Evolutionary conservation across 35 echinoderm and acorn worm genomes (phyloP), one percentile per base, ranked within the genome.

Genomic region (Strongylocentrotus purpuratus): DNA sequence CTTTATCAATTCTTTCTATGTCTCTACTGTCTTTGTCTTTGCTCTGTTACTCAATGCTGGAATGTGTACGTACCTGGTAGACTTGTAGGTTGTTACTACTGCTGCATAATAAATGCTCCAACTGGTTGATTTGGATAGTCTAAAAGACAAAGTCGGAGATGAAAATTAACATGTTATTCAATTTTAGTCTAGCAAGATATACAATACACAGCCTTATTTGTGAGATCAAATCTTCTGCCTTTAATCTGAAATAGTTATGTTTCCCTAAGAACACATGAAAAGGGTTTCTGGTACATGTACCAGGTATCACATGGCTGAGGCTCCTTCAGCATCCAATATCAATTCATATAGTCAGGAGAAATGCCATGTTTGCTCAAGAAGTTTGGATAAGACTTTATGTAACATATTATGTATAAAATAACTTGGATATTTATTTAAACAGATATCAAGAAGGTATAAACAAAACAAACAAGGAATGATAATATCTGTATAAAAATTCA

Each of bases 51-150:
- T n/a, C 12, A 89, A 89, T 33, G 45, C 45, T 46, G 87, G 87
- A 15, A 89, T 9, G 47, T 93, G 25, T 6, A 78, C 32, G 45
- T 88, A 97, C 96, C 96, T 97, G 90, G 35, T 95, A 97, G 2
- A 90, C 92, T 47, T 94, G 95, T 28, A 97, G 94, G 46, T 78
- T 95, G 78, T 97, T 95, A 31, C 46, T 90, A 25, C 92, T 71
- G 85, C 94, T 90, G 41, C 46, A 70, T 55, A 97, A 71, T 46
- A 97, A 45, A 95, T 97, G 94, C 11, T 33, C 71, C 33, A 97
- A 92, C 86, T 95, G 93, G 52, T 97, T 97, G 48, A 94, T 92
- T 88, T 95, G 94, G 94, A 97, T 97, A 61, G 89, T 93, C 96
- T 97, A 95, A 15, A 95, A 85, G 65, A 78, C 50, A 55, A 55